Evolutionary conservation across 2,797 vertebrate genomes (phyloP).

Genomic region (Bradypodion pumilum): DNA sequence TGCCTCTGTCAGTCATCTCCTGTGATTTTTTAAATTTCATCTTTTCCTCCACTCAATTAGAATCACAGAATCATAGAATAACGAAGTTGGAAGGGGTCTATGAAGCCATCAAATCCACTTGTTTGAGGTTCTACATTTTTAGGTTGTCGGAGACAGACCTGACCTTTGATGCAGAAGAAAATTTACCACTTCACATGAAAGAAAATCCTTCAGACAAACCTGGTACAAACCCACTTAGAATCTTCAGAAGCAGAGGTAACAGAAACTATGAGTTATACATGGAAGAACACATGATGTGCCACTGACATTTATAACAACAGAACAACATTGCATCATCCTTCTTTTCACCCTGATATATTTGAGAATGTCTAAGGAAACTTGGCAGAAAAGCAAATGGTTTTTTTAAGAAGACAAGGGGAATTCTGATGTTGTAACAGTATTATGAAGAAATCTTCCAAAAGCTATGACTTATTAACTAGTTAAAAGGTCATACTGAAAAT

Average conservation of each 20-base stretch:
- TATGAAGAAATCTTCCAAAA: not conserved
- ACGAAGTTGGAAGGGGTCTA: too few relatives aligned
- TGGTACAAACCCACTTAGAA: too few relatives aligned
- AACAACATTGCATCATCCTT: not conserved
- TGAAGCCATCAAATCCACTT: too few relatives aligned
- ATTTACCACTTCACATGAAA: too few relatives aligned
- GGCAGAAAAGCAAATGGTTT: not conserved
- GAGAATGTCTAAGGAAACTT: not conserved
- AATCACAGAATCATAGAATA: too few relatives aligned
- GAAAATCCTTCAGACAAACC: too few relatives aligned
- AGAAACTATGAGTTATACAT: not conserved
- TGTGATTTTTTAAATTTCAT: too few relatives aligned
- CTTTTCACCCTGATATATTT: not conserved
- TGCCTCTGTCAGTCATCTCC: not conserved
- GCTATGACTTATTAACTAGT: conserved; percentile 29
- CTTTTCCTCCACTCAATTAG: too few relatives aligned
- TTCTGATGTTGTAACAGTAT: not conserved
- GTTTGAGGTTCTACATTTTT: too few relatives aligned
- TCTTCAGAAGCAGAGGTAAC: too few relatives aligned
- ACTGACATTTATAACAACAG: not conserved
- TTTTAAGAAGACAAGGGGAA: not conserved
- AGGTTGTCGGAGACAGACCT: too few relatives aligned
- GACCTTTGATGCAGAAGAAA: too few relatives aligned
- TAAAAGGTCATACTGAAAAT: conserved; percentile 45
- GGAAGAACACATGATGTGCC: not conserved